Evolutionary conservation across 2,888 invertebrate species (phyloP).

Genomic region (Acanthosepion pharaonis): DNA sequence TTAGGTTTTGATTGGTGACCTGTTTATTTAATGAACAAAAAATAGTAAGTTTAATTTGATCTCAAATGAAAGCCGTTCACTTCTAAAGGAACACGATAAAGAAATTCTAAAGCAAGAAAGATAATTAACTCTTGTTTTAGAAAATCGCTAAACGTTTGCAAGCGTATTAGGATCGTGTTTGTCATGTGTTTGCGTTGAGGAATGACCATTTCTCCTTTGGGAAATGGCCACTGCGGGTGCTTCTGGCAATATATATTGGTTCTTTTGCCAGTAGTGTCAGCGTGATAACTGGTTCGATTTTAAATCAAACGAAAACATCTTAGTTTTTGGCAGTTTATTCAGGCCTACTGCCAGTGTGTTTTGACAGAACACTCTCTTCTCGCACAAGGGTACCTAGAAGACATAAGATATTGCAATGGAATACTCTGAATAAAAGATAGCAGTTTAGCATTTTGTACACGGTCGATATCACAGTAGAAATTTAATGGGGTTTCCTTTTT

Average conservation of each 20-base stretch:
- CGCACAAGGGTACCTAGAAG: background rate
- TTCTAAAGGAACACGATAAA: no score
- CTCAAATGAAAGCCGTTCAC: no score
- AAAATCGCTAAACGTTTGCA: background rate
- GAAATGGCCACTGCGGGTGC: background rate
- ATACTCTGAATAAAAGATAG: no score
- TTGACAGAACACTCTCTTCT: background rate
- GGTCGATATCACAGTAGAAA: no score
- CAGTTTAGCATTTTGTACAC: no score
- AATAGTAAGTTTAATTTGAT: no score
- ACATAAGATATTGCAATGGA: background rate
- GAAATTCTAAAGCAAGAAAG: background rate
- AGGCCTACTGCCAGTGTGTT: background rate
- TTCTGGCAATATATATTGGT: background rate
- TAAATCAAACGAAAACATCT: background rate
- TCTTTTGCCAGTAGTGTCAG: background rate
- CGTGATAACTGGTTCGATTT: background rate
- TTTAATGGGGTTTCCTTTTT: no score
- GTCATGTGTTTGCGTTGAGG: no score
- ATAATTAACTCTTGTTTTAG: background rate
- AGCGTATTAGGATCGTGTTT: background rate
- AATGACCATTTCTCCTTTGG: background rate
- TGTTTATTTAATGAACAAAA: no score
- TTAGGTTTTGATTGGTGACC: no score
- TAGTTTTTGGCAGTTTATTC: background rate